Evolutionary conservation across 1,140 invertebrate species (phyloP).

Genomic region (Eumaeus atala): DNA sequence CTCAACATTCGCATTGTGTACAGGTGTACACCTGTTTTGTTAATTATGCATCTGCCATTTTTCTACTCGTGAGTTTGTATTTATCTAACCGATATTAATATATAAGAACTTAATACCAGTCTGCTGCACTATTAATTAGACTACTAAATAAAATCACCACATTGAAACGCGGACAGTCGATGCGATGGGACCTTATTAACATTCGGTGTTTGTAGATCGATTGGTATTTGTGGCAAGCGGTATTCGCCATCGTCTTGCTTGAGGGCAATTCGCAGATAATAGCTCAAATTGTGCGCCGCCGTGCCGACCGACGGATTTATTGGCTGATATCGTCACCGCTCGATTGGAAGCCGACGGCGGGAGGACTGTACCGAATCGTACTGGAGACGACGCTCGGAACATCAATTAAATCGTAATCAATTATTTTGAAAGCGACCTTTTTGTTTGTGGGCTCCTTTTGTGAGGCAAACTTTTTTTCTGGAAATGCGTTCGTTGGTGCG

Average conservation of each 20-base stretch:
- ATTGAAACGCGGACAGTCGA: neutral
- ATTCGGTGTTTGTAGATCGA: conserved; percentile 26
- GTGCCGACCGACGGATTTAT: conserved; percentile 29
- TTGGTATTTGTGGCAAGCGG: conserved; percentile 33
- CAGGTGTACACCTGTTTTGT: too few relatives aligned
- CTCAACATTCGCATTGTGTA: too few relatives aligned
- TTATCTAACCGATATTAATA: too few relatives aligned
- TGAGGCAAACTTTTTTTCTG: neutral
- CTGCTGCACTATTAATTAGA: too few relatives aligned
- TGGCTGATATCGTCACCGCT: conserved; percentile 26
- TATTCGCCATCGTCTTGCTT: conserved; percentile 37
- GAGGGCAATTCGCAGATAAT: conserved; percentile 39
- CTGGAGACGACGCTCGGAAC: neutral
- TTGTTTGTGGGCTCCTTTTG: neutral
- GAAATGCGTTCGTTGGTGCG: too few relatives aligned
- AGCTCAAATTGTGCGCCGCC: conserved; percentile 34
- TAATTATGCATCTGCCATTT: too few relatives aligned
- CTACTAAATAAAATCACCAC: neutral
- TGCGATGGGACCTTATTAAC: conserved; percentile 19
- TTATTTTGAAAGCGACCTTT: neutral
- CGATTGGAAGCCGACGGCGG: neutral
- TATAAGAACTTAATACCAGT: too few relatives aligned
- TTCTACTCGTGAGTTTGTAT: too few relatives aligned
- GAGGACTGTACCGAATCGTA: conserved; percentile 1
- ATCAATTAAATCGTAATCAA: neutral